These are phyloP conservation scores for Leucoraja erinaceus DNA, from an alignment of 2,113 vertebrate species.

Conservation along the genomic window DNA sequence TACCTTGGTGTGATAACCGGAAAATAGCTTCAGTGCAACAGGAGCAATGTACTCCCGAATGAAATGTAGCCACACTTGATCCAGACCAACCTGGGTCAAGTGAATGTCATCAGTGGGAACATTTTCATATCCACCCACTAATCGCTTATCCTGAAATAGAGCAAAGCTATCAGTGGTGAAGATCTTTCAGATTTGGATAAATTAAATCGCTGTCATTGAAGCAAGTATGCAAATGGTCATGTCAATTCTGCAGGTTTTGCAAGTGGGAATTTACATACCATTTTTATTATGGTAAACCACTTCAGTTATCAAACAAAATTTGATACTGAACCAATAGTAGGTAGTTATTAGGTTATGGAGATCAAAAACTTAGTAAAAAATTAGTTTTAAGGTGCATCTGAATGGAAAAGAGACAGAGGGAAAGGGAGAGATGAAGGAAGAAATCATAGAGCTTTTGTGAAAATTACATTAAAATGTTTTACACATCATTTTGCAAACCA, in stretches of 20 bases:
- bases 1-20: conserved; percentile 96
- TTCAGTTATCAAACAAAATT: neutral
- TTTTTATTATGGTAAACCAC: neutral
- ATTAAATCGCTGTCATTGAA: too few relatives aligned
- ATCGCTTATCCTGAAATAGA: conserved; percentile 76
- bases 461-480: neutral
- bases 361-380: neutral
- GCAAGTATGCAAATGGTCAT: neutral
- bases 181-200: neutral
- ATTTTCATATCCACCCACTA: conserved; percentile 91
- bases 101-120: conserved; percentile 97
- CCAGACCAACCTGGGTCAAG: conserved; percentile 84
- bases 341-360: neutral
- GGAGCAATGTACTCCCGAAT: conserved; percentile 95
- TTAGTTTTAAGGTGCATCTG: neutral
- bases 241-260: neutral
- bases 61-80: conserved; percentile 94
- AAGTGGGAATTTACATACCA: neutral
- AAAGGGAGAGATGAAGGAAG: too few relatives aligned
- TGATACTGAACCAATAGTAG: neutral
- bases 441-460: too few relatives aligned
- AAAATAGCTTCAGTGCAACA: conserved; percentile 87
- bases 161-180: conserved; percentile 34
- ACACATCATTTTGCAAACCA: neutral
- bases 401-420: too few relatives aligned